A percentile compares a stretch with the other conserved stretches of the same genome.
Conservation (phyloP, 2,888 invertebrate species). For the Polydrusus tereticollis region DNA sequence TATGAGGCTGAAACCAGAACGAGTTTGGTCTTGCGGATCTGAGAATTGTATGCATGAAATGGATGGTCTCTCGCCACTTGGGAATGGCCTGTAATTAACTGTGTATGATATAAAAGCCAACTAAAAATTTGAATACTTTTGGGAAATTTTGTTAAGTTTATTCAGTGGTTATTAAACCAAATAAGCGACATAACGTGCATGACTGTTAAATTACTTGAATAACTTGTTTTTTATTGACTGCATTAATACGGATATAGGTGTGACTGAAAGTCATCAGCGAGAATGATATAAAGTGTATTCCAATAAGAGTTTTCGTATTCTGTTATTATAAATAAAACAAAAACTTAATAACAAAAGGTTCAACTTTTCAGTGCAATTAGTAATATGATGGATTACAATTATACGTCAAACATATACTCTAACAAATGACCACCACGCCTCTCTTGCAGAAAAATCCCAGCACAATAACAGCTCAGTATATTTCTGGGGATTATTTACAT, state of each 20-base stretch:
- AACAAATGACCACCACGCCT: too few species aligned
- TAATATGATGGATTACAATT: too few species aligned
- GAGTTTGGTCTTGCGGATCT: conserved; percentile 41
- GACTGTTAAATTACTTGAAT: background rate
- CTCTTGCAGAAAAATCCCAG: too few species aligned
- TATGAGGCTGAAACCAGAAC: conserved; percentile 37
- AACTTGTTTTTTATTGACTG: background rate
- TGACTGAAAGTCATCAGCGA: too few species aligned
- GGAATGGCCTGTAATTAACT: conserved; percentile 31
- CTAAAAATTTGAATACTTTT: conserved; percentile 31
- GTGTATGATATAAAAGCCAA: conserved; percentile 15
- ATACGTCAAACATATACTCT: too few species aligned
- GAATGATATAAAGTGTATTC: too few species aligned
- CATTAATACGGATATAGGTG: background rate
- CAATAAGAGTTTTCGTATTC: too few species aligned
- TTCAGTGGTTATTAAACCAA: background rate
- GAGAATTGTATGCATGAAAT: conserved; percentile 40
- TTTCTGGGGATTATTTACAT: too few species aligned
- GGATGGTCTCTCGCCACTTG: conserved; percentile 25
- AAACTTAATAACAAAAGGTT: too few species aligned
- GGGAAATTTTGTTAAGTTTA: conserved; percentile 1
- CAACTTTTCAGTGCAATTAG: too few species aligned
- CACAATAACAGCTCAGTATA: too few species aligned
- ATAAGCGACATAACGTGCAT: background rate
- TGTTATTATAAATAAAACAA: too few species aligned